These are phyloP conservation scores for Brachypalpus laphriformis DNA, from an alignment of 2,888 invertebrate species.

Conservation along the genomic window DNA sequence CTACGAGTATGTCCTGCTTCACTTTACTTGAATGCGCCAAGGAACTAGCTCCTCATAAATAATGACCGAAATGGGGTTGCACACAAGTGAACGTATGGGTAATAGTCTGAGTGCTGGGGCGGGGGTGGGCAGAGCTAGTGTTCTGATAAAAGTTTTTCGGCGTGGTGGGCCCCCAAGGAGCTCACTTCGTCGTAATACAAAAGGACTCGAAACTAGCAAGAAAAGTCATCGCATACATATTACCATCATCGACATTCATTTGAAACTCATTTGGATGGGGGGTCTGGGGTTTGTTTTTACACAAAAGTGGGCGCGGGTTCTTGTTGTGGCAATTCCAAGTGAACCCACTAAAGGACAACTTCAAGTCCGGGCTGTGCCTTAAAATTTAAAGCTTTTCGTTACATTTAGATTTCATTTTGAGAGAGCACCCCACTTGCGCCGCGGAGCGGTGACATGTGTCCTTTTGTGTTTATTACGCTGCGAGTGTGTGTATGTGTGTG, in stretches of 20 bases:
- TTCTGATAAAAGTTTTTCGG: slow-evolving; percentile 59
- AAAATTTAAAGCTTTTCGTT: slow-evolving; percentile 55
- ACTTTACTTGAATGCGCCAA: slow-evolving; percentile 70
- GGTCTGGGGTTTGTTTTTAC: not conserved
- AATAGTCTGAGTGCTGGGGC: not conserved
- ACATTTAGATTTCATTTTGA: slow-evolving; percentile 63
- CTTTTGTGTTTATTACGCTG: slow-evolving; percentile 58
- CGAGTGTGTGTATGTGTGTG: slow-evolving; percentile 10
- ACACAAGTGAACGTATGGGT: slow-evolving; percentile 9
- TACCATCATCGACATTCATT: slow-evolving; percentile 65
- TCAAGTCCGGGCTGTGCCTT: slow-evolving; percentile 22
- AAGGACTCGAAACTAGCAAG: slow-evolving; percentile 47
- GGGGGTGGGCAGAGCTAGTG: not conserved
- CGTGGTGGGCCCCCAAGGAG: slow-evolving; percentile 33
- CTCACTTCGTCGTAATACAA: slow-evolving; percentile 29
- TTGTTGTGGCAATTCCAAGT: slow-evolving; percentile 27
- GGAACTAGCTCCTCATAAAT: slow-evolving; percentile 69
- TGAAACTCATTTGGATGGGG: slow-evolving; percentile 42
- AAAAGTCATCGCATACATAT: slow-evolving; percentile 70
- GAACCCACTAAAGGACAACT: not conserved
- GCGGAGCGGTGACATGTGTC: slow-evolving; percentile 64
- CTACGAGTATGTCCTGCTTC: slow-evolving; percentile 53
- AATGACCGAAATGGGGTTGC: slow-evolving; percentile 70
- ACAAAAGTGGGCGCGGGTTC: slow-evolving; percentile 4
- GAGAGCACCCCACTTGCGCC: slow-evolving; percentile 22